phyloP scores from a whole-genome alignment of 2,113 vertebrate species.

The Gavia stellata region DNA sequence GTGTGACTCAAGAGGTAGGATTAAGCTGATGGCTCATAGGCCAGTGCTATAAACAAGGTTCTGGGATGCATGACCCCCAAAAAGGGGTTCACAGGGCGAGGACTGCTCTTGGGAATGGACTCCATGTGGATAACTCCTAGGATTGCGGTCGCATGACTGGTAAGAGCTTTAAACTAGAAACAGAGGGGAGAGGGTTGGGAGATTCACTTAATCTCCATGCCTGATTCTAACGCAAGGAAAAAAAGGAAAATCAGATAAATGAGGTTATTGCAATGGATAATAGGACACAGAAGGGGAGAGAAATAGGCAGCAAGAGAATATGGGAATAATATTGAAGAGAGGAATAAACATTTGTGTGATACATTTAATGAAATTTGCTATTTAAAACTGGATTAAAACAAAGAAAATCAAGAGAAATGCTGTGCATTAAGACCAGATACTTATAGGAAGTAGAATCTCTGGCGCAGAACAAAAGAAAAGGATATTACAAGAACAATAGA shows the following conservation, averaged over 20 bases:
- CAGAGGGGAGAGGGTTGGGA: neutral
- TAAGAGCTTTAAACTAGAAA: neutral
- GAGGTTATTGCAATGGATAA: conserved; percentile 39
- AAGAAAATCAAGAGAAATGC: conserved; percentile 54
- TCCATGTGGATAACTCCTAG: neutral
- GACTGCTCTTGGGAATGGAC: neutral
- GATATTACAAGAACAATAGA: conserved; percentile 27
- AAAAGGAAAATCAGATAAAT: conserved; percentile 23
- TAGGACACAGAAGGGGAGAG: conserved; percentile 26
- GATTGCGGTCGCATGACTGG: neutral
- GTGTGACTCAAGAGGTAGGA: neutral
- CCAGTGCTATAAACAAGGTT: neutral
- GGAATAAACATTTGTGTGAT: conserved; percentile 39
- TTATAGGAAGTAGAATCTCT: conserved; percentile 15
- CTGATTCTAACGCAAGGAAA: neutral
- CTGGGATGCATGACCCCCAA: neutral
- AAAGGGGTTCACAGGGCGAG: neutral
- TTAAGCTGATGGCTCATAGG: neutral
- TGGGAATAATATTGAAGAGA: conserved; percentile 9
- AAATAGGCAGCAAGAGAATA: conserved; percentile 56
- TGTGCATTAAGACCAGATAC: conserved; percentile 16
- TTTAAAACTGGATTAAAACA: conserved; percentile 58
- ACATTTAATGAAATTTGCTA: conserved; percentile 51
- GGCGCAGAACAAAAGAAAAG: conserved; percentile 37
- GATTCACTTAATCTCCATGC: neutral